Conservation (phyloP, 2,888 invertebrate species). For the Heliconius erato region DNA sequence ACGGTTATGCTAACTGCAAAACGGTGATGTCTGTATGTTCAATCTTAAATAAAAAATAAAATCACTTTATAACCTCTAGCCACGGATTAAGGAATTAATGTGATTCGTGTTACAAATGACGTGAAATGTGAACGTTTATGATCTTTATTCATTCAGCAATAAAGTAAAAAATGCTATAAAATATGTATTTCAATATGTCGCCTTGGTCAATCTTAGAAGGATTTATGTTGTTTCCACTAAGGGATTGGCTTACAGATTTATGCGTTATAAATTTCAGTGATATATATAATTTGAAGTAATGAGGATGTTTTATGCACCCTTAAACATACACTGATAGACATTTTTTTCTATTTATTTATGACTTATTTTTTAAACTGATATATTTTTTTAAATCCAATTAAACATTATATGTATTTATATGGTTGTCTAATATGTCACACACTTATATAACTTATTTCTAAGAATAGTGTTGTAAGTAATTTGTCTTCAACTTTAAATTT, state of each 20-base stretch:
- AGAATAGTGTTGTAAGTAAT: too few species aligned
- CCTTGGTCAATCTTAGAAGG: conserved; percentile 26
- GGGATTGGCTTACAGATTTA: conserved; percentile 35
- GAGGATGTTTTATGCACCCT: not conserved
- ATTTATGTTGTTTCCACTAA: conserved; percentile 39
- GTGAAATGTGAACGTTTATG: not conserved
- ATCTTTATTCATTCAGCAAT: not conserved
- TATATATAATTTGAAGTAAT: not conserved
- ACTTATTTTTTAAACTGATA: too few species aligned
- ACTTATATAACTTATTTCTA: too few species aligned
- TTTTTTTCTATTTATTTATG: too few species aligned
- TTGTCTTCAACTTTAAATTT: too few species aligned
- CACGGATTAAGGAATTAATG: conserved; percentile 16
- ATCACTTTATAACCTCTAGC: not conserved
- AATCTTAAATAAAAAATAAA: not conserved
- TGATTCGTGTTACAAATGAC: conserved; percentile 16
- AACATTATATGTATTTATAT: too few species aligned
- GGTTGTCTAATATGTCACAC: too few species aligned
- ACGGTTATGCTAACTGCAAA: not conserved
- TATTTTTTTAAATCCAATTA: too few species aligned
- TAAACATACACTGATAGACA: not conserved
- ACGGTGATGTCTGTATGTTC: not conserved
- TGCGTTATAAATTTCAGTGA: conserved; percentile 1
- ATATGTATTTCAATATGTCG: not conserved
- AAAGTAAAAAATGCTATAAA: conserved; percentile 21